Conservation (phyloP, 2,888 invertebrate genomes). For the Yponomeuta sedellus region DNA sequence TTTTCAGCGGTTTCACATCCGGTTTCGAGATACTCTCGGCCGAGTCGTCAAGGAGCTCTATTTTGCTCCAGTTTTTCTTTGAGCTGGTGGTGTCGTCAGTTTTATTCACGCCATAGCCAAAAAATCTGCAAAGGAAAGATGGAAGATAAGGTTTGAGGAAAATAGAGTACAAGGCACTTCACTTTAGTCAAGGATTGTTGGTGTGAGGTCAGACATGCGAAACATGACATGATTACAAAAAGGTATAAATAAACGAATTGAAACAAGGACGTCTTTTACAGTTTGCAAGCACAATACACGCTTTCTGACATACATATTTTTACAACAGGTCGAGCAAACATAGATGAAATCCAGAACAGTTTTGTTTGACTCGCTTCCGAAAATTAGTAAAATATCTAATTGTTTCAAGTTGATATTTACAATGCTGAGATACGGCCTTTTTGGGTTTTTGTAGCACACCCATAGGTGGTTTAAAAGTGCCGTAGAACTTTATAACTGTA, state of each 20-base stretch:
- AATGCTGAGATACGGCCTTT: no score
- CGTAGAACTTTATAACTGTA: no score
- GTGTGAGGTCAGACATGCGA: neutral
- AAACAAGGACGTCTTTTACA: no score
- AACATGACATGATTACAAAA: neutral
- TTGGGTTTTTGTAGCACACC: no score
- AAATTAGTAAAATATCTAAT: no score
- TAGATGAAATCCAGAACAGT: no score
- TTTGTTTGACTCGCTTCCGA: no score
- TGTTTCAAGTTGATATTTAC: no score
- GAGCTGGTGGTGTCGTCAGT: constrained; percentile 30
- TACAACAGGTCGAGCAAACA: no score
- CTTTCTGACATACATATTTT: no score
- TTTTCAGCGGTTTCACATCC: constrained; percentile 34
- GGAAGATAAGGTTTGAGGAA: neutral
- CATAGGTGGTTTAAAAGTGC: no score
- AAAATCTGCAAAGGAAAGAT: constrained; percentile 41
- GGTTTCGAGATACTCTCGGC: constrained; percentile 32
- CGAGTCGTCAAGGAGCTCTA: constrained; percentile 46
- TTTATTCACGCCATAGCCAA: constrained; percentile 42
- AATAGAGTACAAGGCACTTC: neutral
- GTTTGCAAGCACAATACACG: no score
- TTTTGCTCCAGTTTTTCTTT: constrained; percentile 34
- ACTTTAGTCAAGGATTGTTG: neutral
- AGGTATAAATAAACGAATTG: neutral